Base-by-base conservation (phyloP, 2,888 invertebrate genomes). In the Mythimna ferrago region DNA sequence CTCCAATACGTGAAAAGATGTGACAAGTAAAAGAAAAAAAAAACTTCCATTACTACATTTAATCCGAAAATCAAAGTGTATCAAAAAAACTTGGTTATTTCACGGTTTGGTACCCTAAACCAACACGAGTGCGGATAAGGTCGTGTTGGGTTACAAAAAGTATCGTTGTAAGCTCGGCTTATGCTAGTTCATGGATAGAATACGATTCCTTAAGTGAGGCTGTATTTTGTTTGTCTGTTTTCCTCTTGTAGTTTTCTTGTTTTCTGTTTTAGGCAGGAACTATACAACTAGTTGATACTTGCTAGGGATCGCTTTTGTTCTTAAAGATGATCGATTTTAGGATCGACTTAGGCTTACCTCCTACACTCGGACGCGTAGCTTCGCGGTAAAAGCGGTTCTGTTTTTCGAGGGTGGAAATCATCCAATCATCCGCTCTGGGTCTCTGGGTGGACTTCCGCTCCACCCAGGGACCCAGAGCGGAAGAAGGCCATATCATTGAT, bases 31-130 rank as follows among this genome's bases (percentile, higher is more conserved):
- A 10, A 54, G 35, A 44, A 32, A 58, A 65, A 82, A 73, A 65
- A 67, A 41, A 32, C 19, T 21, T 32, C 51, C 65, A 65, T 53
- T 53, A 69, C 63, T 2, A 53, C 21, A 0, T 75, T 44, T 70
- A 85, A 81, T 81, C 68, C 78, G 14, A 76, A 71, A 84, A 82
- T 78, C 71, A 70, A 74, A 73, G 51, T 57, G 65, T 66, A 66
- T 38, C 56, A 85, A 63, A 86, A 86, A 85, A 85, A 82, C 66
- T 69, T 67, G 57, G 54, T 73, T 80, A 81, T 88, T 89, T 89
- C 87, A 86, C 86, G 86, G 77, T 80, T 62, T 71, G 71, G 54
- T 68, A 54, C 57, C 81, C 85, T 85, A 86, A 88, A 88, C 83
- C 86, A 87, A 87, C 85, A 87, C 79, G 78, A 81, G 78, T 69